Conservation (phyloP, 2,113 vertebrate genomes). For the Malurus cyaneus region DNA sequence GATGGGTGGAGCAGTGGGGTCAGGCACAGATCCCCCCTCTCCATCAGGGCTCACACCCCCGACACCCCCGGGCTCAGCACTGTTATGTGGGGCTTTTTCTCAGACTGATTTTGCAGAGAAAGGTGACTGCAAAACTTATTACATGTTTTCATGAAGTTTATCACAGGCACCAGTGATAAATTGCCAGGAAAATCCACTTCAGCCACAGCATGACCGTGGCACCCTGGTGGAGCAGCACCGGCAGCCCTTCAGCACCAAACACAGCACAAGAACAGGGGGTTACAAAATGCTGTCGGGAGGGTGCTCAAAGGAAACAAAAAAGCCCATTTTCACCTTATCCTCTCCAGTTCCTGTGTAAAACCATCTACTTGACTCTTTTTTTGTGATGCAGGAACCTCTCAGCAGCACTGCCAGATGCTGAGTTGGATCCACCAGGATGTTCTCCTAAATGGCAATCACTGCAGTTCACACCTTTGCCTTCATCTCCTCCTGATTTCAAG, state of each 20-base stretch:
- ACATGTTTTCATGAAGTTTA: too few species aligned
- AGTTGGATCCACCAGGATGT: rapidly evolving
- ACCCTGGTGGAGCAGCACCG: not conserved
- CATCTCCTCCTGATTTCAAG: not conserved
- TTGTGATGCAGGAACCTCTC: not conserved
- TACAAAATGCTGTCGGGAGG: not conserved
- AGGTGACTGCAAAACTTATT: too few species aligned
- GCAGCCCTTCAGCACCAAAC: not conserved
- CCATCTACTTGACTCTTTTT: not conserved
- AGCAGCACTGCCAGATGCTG: not conserved
- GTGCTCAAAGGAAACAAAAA: not conserved
- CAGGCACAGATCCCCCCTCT: not conserved
- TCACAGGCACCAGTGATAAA: not conserved
- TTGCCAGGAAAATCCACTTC: not conserved
- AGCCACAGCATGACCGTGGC: not conserved
- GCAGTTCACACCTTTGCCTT: not conserved
- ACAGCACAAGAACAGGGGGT: rapidly evolving
- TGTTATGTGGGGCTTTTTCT: not conserved
- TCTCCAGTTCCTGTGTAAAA: not conserved
- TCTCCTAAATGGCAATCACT: not conserved
- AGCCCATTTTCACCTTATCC: rapidly evolving
- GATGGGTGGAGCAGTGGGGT: not conserved
- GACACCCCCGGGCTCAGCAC: not conserved
- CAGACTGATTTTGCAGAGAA: not conserved
- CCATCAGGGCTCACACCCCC: rapidly evolving